Evolutionary conservation across 2,113 vertebrate species (phyloP), one percentile per base, ranked within the genome.

Genomic region (Poicephalus meyeri): DNA sequence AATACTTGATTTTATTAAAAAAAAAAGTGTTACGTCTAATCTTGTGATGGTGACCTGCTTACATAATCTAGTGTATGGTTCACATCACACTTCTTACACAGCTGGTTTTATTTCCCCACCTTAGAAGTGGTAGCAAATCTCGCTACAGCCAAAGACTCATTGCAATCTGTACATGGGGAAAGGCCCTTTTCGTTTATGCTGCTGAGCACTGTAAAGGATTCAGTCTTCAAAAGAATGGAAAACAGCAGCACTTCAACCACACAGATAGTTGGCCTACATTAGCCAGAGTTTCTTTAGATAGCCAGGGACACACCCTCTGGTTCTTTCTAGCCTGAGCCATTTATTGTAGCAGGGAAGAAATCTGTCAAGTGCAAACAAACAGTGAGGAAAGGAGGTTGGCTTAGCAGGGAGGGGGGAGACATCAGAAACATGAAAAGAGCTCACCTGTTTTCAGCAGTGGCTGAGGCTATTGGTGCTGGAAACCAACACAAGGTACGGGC

Each of bases 81-180:
- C 52, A 46, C n/a, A 16, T 80, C 69, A 42, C n/a, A 55, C 69
- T 55, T 68, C 35, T 74, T 55, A 42, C 17, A 55, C 53, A 69
- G 46, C 82, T 41, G 39, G 0, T 47, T 44, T 60, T 80, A 23
- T 42, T 80, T 80, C 46, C n/a, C 17, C 49, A 10, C 58, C 35
- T 37, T 61, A 61, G 58, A 61, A 39, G 35, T 39, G 58, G 58
- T 61, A 35, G 35, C 58, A 61, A 37, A 17, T 28, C 50, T 79
- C 46, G 25, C 52, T 52, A 2, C 33, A 26, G 44, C 52, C 2
- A 1, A n/a, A 39, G 53, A 12, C 23, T 39, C 1, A 1, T 9
- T 29, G 37, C 6, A 5, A 35, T 37, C 58, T 44, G 29, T 33
- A 15, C 33, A 9, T 1, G 24, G 52, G 50, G n/a, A 39, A 46